phyloP scores from a whole-genome alignment of 1,140 invertebrate species.

The Trachymyrmex cornetzi region DNA sequence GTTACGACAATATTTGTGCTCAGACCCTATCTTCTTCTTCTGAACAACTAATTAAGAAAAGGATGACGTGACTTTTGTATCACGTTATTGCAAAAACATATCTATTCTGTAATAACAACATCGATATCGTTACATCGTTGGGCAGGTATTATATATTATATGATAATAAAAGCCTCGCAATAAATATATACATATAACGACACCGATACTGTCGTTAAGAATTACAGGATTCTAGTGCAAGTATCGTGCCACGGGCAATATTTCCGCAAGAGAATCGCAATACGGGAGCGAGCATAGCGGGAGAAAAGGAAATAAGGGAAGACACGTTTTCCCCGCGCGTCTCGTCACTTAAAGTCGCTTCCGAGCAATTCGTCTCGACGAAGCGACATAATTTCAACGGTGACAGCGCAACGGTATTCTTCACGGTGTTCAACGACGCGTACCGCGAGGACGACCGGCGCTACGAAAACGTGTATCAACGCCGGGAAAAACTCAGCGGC shows the following conservation, averaged over 20 bases:
- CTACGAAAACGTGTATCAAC: constrained; percentile 62
- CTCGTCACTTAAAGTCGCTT: constrained; percentile 18
- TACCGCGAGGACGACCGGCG: constrained; percentile 26
- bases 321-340: neutral
- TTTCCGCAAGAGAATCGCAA: neutral
- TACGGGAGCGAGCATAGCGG: neutral
- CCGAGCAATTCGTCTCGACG: constrained; percentile 38
- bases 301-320: no score
- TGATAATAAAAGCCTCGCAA: no score
- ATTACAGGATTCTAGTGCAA: neutral
- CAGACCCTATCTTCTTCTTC: no score
- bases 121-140: no score
- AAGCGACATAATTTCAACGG: constrained; percentile 34
- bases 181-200: no score
- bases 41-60: no score
- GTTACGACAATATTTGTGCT: no score
- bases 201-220: no score
- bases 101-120: no score
- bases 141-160: no score
- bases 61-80: no score
- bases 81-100: no score
- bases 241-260: neutral
- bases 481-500: constrained; percentile 76
- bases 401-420: constrained; percentile 32
- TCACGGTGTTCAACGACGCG: constrained; percentile 70